phyloP scores from a whole-genome alignment of 2,113 vertebrate genomes.

The Phylloscopus whistleri region DNA sequence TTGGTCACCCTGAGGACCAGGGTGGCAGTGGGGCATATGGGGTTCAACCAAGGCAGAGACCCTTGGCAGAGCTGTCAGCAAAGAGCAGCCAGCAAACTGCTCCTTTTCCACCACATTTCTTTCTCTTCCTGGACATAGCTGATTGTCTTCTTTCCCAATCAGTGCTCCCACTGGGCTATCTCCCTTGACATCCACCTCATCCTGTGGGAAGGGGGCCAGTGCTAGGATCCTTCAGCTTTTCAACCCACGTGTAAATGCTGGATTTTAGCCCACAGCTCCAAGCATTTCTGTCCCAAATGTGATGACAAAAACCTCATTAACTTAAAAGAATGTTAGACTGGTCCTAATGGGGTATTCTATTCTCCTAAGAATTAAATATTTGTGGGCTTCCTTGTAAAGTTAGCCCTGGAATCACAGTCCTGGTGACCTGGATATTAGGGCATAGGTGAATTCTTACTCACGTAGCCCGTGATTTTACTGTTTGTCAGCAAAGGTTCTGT shows the following conservation, averaged over 20 bases:
- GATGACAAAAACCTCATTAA: background rate
- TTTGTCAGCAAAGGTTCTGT: slow-evolving; percentile 37
- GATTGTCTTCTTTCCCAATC: background rate
- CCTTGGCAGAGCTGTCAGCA: background rate
- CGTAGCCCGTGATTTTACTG: background rate
- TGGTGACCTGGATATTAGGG: background rate
- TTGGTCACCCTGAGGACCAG: background rate
- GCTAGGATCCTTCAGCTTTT: background rate
- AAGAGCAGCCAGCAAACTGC: background rate
- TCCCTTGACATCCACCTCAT: background rate
- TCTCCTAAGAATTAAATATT: background rate
- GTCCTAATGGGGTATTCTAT: background rate
- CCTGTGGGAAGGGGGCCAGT: accelerated
- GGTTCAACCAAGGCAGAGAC: background rate
- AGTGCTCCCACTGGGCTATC: background rate
- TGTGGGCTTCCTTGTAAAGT: background rate
- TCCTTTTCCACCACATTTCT: background rate
- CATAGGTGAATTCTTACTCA: slow-evolving; percentile 20
- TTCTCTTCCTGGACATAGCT: background rate
- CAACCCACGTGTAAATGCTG: background rate
- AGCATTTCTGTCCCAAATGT: background rate
- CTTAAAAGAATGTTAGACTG: background rate
- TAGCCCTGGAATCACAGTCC: background rate
- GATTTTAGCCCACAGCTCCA: background rate
- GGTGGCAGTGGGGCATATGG: background rate